phyloP scores from a whole-genome alignment of 2,797 vertebrate genomes.

The Hippopotamyrus pictus region DNA sequence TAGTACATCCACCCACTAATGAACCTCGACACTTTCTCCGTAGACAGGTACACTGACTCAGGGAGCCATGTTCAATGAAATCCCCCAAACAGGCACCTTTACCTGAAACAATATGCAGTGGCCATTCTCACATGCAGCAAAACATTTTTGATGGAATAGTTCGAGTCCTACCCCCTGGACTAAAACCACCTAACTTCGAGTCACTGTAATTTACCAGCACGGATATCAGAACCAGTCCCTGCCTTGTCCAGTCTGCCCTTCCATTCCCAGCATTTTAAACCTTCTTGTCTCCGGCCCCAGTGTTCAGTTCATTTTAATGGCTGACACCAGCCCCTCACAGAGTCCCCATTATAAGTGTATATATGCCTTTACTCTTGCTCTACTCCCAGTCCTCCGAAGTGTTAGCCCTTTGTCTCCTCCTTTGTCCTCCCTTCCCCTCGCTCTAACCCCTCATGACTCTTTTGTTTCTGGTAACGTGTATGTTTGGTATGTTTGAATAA shows the following conservation, averaged over 20 bases:
- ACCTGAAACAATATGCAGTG: neutral
- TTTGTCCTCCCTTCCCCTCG: neutral
- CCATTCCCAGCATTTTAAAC: neutral
- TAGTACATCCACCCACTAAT: neutral
- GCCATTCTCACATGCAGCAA: neutral
- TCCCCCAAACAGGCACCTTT: neutral
- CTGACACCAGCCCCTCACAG: neutral
- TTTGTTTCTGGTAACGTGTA: neutral
- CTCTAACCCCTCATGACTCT: neutral
- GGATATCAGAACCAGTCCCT: neutral
- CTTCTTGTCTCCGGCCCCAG: neutral
- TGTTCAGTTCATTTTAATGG: neutral
- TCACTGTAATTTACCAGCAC: neutral
- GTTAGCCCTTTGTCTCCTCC: neutral
- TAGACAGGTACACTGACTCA: neutral
- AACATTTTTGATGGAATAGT: neutral
- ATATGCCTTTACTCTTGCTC: neutral
- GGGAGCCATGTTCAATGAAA: neutral
- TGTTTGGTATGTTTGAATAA: neutral
- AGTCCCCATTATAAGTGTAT: neutral
- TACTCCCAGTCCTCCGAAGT: neutral
- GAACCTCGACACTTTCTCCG: neutral
- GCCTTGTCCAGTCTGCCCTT: neutral
- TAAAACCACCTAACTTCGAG: neutral
- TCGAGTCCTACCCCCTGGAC: neutral